Conservation (phyloP, 2,797 vertebrate genomes). For the Enteromius paludinosus region DNA sequence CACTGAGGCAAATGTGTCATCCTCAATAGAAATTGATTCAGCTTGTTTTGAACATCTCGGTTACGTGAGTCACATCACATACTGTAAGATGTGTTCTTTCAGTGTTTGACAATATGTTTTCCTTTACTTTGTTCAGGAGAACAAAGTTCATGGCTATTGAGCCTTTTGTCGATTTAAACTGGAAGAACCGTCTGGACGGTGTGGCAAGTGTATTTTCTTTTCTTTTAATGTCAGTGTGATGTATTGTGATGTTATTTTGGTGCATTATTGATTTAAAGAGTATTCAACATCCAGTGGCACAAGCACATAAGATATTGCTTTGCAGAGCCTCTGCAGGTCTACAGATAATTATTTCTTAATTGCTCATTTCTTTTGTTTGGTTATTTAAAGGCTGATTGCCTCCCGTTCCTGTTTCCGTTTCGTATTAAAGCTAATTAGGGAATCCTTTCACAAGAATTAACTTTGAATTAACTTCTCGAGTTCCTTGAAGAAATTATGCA, state of each 20-base stretch:
- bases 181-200: neutral
- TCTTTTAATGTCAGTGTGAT: neutral
- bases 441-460: neutral
- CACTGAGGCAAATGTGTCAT: conserved; percentile 42
- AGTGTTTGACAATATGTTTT: conserved; percentile 36
- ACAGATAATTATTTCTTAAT: conserved; percentile 11
- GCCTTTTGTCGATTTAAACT: neutral
- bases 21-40: conserved; percentile 43
- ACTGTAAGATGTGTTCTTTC: conserved; percentile 24
- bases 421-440: conserved; percentile 12
- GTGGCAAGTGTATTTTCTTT: neutral
- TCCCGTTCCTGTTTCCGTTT: neutral
- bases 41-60: conserved; percentile 37
- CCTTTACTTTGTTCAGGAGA: neutral
- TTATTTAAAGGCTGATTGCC: neutral
- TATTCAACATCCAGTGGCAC: neutral
- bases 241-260: neutral
- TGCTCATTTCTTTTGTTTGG: conserved; percentile 6
- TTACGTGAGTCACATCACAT: conserved; percentile 31
- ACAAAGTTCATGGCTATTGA: neutral
- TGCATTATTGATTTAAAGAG: neutral
- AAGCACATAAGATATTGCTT: neutral
- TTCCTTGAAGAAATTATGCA: neutral
- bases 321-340: neutral
- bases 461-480: neutral